These are phyloP conservation scores for Lethocerus indicus DNA, from an alignment of 1,140 invertebrate genomes.

Conservation along the genomic window DNA sequence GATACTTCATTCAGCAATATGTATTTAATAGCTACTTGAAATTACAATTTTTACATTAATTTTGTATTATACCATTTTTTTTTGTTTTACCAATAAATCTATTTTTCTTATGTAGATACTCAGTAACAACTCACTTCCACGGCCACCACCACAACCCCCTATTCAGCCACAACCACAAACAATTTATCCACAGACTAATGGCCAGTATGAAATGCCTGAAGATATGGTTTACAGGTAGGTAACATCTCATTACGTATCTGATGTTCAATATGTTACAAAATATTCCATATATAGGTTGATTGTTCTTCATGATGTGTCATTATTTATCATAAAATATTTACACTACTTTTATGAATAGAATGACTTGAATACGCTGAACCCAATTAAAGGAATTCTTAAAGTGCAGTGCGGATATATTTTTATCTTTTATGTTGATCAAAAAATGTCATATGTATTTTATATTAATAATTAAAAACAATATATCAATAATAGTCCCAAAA, in stretches of 20 bases:
- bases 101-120: constrained; percentile 8
- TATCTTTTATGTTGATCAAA: too few relatives aligned
- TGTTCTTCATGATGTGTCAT: constrained; percentile 5
- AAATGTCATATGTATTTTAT: too few relatives aligned
- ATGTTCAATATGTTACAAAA: background rate
- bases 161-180: constrained; percentile 13
- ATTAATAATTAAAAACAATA: too few relatives aligned
- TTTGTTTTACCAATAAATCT: background rate
- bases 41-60: background rate
- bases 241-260: background rate
- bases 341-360: too few relatives aligned
- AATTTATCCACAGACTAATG: constrained; percentile 19
- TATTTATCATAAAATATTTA: too few relatives aligned
- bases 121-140: constrained; percentile 11
- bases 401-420: too few relatives aligned
- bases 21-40: too few relatives aligned
- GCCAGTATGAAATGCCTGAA: constrained; percentile 18
- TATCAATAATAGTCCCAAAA: too few relatives aligned
- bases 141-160: constrained; percentile 12
- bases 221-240: constrained; percentile 24
- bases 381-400: too few relatives aligned
- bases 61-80: background rate
- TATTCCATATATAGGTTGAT: background rate
- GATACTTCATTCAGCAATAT: too few relatives aligned
- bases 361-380: too few relatives aligned